Evolutionary conservation across 2,113 vertebrate species (phyloP), one percentile per base, ranked within the genome.

Genomic region (Chitala chitala): DNA sequence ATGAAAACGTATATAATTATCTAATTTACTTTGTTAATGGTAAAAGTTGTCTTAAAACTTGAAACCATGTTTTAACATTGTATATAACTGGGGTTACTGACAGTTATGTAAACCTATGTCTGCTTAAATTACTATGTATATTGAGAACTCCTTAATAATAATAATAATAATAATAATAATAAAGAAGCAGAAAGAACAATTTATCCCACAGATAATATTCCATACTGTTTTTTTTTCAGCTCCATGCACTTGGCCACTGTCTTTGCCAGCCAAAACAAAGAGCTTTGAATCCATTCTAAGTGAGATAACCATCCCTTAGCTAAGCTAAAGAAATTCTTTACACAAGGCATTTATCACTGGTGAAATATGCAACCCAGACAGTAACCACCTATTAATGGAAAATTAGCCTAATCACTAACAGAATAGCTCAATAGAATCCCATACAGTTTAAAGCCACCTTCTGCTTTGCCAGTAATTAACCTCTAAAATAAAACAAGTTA

Each of bases 291-390:
- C 74, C 72, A 75, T 79, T 76, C 72, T 48, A 1, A 72, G 42
- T 65, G 78, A 77, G 75, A 81, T 83, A 79, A 73, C n/a, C 56
- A 80, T 73, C 74, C 74, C 69, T 55, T 40, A 33, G 50, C 80
- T 72, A 55, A 1, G 38, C 75, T 74, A n/a, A 78, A 78, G 48
- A 31, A 75, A 69, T 65, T 59, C 56, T 76, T 70, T 82, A 78
- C 72, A 77, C 68, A 63, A 75, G 71, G 65, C 69, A 76, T 84
- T 82, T 82, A 78, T 76, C 64, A 76, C 68, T 51, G 72, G 64
- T 80, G 79, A 82, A 81, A 86, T 76, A 78, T 78, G 79, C 80
- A 74, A 86, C 76, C 82, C 80, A 79, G 75, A 80, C 85, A 83
- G 82, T 82, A 86, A 89, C 75, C 71, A 76, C 68, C 79, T 78